A percentile compares a stretch with the other conserved stretches of the same genome.
These are phyloP conservation scores for Ispidina picta DNA, from an alignment of 2,797 vertebrate species.

Conservation along the genomic window DNA sequence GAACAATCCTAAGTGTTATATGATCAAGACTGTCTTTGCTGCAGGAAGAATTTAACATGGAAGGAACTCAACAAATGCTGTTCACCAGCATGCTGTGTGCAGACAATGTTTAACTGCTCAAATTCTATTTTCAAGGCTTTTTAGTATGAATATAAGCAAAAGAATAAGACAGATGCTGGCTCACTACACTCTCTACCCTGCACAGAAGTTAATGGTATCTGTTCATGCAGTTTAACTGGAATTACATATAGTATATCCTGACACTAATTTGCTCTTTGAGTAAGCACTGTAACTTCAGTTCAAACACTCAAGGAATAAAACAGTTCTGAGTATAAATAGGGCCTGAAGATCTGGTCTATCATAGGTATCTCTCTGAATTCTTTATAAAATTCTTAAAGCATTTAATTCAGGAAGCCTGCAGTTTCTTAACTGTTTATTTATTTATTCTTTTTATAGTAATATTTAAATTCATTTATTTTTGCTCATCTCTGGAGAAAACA, in stretches of 20 bases:
- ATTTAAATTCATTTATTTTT: neutral
- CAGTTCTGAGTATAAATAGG: neutral
- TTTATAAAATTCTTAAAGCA: neutral
- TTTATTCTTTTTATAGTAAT: neutral
- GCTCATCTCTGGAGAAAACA: neutral
- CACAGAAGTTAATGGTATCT: neutral
- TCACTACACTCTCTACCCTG: neutral
- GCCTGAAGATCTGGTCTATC: neutral
- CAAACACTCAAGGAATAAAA: slow-evolving; percentile 13
- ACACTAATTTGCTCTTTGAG: slow-evolving; percentile 1
- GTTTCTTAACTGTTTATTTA: neutral
- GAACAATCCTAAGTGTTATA: neutral
- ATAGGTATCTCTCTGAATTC: neutral
- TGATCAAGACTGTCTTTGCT: neutral
- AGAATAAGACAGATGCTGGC: neutral
- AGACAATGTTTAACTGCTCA: neutral
- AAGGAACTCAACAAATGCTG: neutral
- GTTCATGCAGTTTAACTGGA: neutral
- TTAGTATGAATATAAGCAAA: neutral
- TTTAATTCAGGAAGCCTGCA: neutral
- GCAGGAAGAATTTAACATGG: neutral
- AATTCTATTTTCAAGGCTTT: slow-evolving; percentile 11
- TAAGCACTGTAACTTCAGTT: neutral
- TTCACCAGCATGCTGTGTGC: neutral
- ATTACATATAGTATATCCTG: neutral